phyloP scores from a whole-genome alignment of 2,888 invertebrate species.

The Athrips mouffetella region DNA sequence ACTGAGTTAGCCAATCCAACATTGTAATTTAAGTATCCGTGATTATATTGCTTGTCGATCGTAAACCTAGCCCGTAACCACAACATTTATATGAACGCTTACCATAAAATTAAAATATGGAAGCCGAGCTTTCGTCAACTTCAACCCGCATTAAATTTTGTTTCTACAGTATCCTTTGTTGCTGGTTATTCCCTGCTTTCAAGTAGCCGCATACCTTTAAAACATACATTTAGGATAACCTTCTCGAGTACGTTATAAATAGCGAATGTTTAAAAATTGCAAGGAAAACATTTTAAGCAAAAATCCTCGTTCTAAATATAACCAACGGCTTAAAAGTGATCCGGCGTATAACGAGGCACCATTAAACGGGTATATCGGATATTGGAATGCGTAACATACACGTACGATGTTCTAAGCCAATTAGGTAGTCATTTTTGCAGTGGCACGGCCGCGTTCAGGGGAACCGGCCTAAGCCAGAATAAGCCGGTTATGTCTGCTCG shows the following conservation, averaged over 20 bases:
- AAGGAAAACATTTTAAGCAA: neutral
- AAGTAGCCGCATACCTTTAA: too few relatives aligned
- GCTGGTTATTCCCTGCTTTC: neutral
- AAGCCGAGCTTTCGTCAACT: neutral
- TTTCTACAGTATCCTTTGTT: neutral
- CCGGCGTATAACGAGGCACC: conserved; percentile 51
- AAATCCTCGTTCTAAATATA: neutral
- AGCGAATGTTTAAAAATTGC: neutral
- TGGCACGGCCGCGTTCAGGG: conserved; percentile 56
- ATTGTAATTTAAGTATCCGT: conserved; percentile 12
- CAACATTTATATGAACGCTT: conserved; percentile 10
- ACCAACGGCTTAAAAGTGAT: conserved; percentile 21
- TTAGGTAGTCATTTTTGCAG: conserved; percentile 75
- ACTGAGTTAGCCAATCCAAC: neutral
- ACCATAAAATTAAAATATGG: conserved; percentile 12
- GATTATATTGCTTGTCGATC: conserved; percentile 18
- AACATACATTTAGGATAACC: too few relatives aligned
- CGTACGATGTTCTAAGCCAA: conserved; percentile 69
- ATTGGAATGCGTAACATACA: conserved; percentile 63
- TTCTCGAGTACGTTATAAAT: too few relatives aligned
- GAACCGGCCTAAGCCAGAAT: conserved; percentile 67
- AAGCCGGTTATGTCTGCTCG: conserved; percentile 72
- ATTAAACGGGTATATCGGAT: conserved; percentile 64
- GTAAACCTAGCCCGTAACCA: conserved; percentile 26
- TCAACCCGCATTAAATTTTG: neutral